A percentile compares a stretch with the other conserved stretches of the same genome.
Conservation (phyloP, 2,113 vertebrate genomes). For the Alectura lathami region DNA sequence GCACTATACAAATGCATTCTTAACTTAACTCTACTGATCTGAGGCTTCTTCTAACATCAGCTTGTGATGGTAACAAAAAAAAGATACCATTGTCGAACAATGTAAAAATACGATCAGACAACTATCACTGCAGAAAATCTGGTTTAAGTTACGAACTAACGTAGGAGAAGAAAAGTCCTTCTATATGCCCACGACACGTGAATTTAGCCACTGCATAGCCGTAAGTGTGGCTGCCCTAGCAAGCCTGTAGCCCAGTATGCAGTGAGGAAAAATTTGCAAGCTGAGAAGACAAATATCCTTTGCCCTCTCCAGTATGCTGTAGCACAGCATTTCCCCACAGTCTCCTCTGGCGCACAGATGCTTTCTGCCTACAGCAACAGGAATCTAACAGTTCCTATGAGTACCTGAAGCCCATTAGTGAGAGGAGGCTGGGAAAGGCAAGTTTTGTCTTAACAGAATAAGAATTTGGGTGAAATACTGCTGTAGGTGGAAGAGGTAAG, state of each 20-base stretch:
- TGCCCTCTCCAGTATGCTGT: background rate
- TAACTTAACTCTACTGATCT: background rate
- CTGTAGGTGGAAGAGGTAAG: background rate
- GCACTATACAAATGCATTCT: background rate
- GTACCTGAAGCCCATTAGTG: background rate
- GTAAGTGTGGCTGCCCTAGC: background rate
- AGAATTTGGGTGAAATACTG: background rate
- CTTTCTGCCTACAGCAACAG: background rate
- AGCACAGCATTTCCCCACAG: background rate
- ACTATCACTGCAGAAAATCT: background rate
- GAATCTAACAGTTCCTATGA: background rate
- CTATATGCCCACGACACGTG: background rate
- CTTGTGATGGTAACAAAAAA: background rate
- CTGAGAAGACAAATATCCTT: background rate
- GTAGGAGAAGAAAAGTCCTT: background rate
- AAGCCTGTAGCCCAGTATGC: background rate
- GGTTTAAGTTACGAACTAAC: background rate
- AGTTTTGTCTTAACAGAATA: background rate
- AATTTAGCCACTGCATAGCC: background rate
- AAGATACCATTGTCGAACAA: background rate
- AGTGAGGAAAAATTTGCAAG: background rate
- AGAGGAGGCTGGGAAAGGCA: background rate
- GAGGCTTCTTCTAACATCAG: background rate
- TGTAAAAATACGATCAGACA: background rate
- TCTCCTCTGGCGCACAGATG: too few species aligned